Conservation (phyloP, 2,113 vertebrate genomes). For the Physeter macrocephalus region DNA sequence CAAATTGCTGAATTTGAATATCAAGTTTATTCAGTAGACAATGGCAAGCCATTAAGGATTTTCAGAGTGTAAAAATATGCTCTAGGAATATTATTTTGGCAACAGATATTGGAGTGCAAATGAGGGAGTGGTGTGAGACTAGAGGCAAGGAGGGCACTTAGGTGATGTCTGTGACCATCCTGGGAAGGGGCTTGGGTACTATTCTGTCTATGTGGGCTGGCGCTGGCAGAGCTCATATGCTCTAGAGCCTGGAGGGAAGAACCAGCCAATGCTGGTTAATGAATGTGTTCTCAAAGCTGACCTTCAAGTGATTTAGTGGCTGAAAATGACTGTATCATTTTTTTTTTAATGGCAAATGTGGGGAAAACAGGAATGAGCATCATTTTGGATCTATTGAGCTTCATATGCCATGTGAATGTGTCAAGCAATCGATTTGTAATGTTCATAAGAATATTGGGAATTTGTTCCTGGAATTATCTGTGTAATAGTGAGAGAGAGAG, state of each 20-base stretch:
- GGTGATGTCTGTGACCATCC: neutral
- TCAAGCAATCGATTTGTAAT: neutral
- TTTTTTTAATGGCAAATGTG: neutral
- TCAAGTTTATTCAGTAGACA: neutral
- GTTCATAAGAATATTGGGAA: neutral
- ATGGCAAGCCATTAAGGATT: neutral
- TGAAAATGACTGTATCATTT: neutral
- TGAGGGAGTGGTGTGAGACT: neutral
- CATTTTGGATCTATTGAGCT: neutral
- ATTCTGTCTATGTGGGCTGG: accelerated
- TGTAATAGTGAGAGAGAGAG: neutral
- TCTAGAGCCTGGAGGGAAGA: neutral
- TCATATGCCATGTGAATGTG: neutral
- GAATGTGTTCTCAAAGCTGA: neutral
- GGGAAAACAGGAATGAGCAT: neutral
- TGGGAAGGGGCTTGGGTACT: accelerated
- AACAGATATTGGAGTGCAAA: neutral
- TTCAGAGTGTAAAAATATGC: neutral
- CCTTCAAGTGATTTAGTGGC: neutral
- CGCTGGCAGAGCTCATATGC: neutral
- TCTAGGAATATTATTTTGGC: neutral
- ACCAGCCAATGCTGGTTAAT: neutral
- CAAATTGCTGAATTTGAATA: neutral
- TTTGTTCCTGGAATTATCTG: neutral
- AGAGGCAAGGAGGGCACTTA: neutral